Conservation (phyloP, 1,140 invertebrate genomes). For the Leptoteleia sp. region DNA sequence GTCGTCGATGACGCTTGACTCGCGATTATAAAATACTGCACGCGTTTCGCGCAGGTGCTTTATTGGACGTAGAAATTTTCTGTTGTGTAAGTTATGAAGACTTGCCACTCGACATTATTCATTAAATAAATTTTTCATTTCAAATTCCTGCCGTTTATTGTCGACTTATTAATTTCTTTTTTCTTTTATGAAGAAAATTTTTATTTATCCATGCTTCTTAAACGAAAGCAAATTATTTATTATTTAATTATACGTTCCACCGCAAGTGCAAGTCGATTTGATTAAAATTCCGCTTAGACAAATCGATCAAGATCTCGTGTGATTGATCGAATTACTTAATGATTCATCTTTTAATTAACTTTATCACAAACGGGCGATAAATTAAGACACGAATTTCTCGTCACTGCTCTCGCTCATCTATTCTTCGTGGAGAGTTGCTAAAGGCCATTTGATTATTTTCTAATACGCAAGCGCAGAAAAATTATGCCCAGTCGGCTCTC, state of each 20-base stretch:
- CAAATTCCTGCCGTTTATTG: not conserved
- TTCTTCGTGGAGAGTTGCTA: slow-evolving; percentile 16
- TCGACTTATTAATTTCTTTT: too few relatives aligned
- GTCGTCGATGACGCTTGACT: slow-evolving; percentile 65
- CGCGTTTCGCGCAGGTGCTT: slow-evolving; percentile 47
- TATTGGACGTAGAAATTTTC: slow-evolving; percentile 38
- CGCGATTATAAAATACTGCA: slow-evolving; percentile 64
- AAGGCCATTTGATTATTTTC: slow-evolving; percentile 52
- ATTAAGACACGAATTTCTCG: slow-evolving; percentile 30
- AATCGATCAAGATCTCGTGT: slow-evolving; percentile 8
- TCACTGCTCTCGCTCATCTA: slow-evolving; percentile 34
- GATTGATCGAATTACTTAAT: slow-evolving; percentile 12
- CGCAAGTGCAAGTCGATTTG: too few relatives aligned
- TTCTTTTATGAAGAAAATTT: too few relatives aligned
- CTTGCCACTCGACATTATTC: not conserved
- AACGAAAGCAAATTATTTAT: too few relatives aligned
- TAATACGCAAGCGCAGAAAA: slow-evolving; percentile 26
- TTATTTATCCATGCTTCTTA: too few relatives aligned
- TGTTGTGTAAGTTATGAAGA: slow-evolving; percentile 42
- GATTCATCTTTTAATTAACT: slow-evolving; percentile 27
- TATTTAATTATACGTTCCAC: too few relatives aligned
- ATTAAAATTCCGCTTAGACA: not conserved
- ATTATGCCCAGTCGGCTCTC: slow-evolving; percentile 11
- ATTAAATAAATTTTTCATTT: not conserved
- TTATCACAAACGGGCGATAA: slow-evolving; percentile 32